phyloP scores from a whole-genome alignment of 1,140 invertebrate genomes.

The Cyphomyrmex costatus region DNA sequence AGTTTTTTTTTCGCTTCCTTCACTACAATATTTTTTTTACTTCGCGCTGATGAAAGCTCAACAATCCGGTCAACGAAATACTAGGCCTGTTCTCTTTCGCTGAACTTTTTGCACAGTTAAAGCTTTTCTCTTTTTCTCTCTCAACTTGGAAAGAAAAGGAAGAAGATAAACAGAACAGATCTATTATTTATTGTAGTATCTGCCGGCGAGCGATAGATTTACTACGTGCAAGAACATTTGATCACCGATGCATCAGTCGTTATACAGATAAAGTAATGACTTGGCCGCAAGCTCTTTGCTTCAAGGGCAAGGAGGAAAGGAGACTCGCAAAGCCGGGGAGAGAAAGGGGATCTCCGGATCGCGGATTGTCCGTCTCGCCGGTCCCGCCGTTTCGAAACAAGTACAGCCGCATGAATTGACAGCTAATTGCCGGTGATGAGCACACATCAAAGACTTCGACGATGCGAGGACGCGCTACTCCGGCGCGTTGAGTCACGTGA shows the following conservation, averaged over 20 bases:
- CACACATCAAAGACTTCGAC: conserved; percentile 75
- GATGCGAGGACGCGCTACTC: conserved; percentile 38
- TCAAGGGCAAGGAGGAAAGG: background rate
- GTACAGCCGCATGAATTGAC: conserved; percentile 72
- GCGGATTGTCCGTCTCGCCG: background rate
- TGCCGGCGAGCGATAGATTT: background rate
- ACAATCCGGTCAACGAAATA: background rate
- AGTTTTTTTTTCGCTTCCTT: background rate
- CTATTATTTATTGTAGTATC: conserved; percentile 14
- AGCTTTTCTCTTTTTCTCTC: too few relatives aligned
- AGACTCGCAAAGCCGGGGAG: background rate
- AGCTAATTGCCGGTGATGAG: conserved; percentile 75
- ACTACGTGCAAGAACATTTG: background rate
- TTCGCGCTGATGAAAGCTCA: background rate
- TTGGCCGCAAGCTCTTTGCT: background rate
- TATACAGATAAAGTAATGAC: conserved; percentile 20
- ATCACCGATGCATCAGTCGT: background rate
- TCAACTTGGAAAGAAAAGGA: too few relatives aligned
- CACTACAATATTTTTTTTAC: background rate
- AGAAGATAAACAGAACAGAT: too few relatives aligned
- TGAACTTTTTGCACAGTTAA: too few relatives aligned
- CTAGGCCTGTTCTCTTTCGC: too few relatives aligned
- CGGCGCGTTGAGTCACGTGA: conserved; percentile 34
- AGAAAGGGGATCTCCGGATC: background rate
- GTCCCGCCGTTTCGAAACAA: conserved; percentile 62